These are phyloP conservation scores for Periparus ater DNA, from an alignment of 2,797 vertebrate species.

Conservation along the genomic window DNA sequence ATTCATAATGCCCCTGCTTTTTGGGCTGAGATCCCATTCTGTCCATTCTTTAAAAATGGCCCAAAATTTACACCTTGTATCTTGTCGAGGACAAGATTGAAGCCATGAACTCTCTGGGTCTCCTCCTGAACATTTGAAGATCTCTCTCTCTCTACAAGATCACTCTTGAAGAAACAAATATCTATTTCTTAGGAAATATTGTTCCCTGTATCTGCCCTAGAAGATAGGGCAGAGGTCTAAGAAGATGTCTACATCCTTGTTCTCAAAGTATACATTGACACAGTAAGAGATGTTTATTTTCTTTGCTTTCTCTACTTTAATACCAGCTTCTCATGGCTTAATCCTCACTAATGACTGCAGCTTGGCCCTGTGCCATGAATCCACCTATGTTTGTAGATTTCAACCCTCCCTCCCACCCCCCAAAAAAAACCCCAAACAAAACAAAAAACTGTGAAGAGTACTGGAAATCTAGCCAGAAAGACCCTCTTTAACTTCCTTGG, in stretches of 20 bases:
- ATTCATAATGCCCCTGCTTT: neutral
- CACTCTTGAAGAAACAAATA: neutral
- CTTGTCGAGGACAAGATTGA: neutral
- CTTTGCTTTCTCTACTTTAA: neutral
- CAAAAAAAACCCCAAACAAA: neutral
- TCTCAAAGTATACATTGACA: neutral
- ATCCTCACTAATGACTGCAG: neutral
- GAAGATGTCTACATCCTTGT: neutral
- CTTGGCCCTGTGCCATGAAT: neutral
- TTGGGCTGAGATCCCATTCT: neutral
- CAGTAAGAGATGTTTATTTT: neutral
- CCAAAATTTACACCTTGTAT: neutral
- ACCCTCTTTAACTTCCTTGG: slow-evolving; percentile 36
- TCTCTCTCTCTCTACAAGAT: neutral
- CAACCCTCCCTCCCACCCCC: neutral
- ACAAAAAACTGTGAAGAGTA: slow-evolving; percentile 17
- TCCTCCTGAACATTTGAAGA: neutral
- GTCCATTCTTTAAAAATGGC: neutral
- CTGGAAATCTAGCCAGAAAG: slow-evolving; percentile 38
- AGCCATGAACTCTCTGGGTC: neutral
- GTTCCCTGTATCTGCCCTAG: neutral
- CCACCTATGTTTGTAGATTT: slow-evolving; percentile 28
- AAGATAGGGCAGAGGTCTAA: neutral
- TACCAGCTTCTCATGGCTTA: neutral
- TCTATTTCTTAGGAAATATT: neutral